A percentile compares a stretch with the other conserved stretches of the same genome.
phyloP scores from a whole-genome alignment of 1,140 invertebrate genomes.

The Thalassaphorura encarpata region DNA sequence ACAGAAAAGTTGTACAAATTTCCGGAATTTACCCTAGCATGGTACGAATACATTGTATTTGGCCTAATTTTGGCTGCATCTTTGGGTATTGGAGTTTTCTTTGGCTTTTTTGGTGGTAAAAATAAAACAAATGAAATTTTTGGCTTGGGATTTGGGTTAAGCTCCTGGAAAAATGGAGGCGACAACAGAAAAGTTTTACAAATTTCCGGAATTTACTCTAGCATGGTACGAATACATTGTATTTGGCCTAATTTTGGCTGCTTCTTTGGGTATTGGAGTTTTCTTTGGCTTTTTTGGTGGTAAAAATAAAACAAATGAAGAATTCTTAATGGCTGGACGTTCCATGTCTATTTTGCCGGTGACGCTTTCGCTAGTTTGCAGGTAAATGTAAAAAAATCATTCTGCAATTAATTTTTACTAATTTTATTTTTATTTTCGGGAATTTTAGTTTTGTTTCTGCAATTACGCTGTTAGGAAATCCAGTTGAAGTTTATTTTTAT shows the following conservation, averaged over 20 bases:
- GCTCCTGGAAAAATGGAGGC: no score
- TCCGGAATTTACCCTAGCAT: neutral
- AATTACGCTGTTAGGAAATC: slow-evolving; percentile 46
- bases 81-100: neutral
- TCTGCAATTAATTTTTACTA: neutral
- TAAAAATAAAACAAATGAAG: slow-evolving; percentile 60
- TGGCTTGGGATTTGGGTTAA: no score
- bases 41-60: neutral
- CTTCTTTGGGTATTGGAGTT: slow-evolving; percentile 65
- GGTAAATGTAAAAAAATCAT: slow-evolving; percentile 25
- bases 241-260: slow-evolving; percentile 45
- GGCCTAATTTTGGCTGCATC: neutral
- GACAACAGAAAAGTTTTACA: no score
- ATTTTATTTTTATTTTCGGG: slow-evolving; percentile 31
- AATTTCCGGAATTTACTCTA: neutral
- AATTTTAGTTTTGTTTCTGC: slow-evolving; percentile 46
- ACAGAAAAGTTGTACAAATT: neutral
- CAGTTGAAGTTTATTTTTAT: slow-evolving; percentile 33
- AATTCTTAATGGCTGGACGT: slow-evolving; percentile 65
- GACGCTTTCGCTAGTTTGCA: slow-evolving; percentile 61
- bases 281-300: slow-evolving; percentile 68
- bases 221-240: slow-evolving; percentile 13
- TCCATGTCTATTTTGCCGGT: slow-evolving; percentile 64
- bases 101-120: neutral
- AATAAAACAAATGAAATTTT: no score